A percentile compares a stretch with the other conserved stretches of the same genome.
These are phyloP conservation scores for Coluber constrictor DNA, from an alignment of 2,797 vertebrate genomes.

Conservation along the genomic window DNA sequence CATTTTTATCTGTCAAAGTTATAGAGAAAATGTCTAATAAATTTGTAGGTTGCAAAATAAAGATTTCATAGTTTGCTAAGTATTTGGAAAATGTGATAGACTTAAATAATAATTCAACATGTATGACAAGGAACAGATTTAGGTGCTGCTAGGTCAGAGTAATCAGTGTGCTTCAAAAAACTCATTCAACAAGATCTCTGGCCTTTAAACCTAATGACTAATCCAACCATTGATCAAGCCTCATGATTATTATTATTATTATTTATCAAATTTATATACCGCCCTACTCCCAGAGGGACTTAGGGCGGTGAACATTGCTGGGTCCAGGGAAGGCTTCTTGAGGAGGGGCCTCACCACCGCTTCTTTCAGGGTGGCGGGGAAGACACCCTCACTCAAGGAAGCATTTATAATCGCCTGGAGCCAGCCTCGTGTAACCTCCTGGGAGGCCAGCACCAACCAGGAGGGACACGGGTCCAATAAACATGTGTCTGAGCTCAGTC, in stretches of 20 bases:
- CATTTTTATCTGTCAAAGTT: neutral
- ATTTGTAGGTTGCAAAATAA: neutral
- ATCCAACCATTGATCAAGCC: neutral
- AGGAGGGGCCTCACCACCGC: too few relatives aligned
- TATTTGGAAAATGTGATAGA: neutral
- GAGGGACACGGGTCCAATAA: too few relatives aligned
- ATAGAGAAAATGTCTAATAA: neutral
- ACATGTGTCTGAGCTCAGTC: too few relatives aligned
- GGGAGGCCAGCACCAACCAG: too few relatives aligned
- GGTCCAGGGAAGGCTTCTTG: too few relatives aligned
- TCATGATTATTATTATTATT: neutral
- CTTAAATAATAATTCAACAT: neutral
- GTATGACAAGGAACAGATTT: neutral
- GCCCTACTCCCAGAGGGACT: too few relatives aligned
- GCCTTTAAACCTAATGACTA: neutral
- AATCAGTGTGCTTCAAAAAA: neutral
- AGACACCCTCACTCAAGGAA: too few relatives aligned
- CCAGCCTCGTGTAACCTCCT: too few relatives aligned
- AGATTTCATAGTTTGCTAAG: neutral
- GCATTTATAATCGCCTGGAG: too few relatives aligned
- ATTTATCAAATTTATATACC: too few relatives aligned
- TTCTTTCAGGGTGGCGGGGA: too few relatives aligned
- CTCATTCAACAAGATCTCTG: neutral
- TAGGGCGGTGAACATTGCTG: too few relatives aligned
- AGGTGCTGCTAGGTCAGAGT: neutral